phyloP scores from a whole-genome alignment of 2,888 invertebrate species.

The Steromphala cineraria region DNA sequence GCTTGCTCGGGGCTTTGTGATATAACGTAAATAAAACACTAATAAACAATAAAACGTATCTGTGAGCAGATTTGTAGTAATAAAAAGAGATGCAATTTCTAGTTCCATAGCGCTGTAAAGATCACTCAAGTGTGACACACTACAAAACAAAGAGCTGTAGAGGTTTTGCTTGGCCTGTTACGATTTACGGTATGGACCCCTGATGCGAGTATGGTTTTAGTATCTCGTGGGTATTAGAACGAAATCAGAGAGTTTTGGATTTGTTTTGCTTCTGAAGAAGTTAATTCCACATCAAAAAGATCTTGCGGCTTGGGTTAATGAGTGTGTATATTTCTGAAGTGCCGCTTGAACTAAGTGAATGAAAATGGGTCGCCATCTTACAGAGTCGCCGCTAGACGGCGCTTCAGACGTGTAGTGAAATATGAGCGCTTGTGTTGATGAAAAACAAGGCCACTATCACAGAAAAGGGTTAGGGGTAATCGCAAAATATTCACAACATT shows the following conservation, averaged over 20 bases:
- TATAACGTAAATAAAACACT: too few species aligned
- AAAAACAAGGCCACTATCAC: background rate
- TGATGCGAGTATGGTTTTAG: background rate
- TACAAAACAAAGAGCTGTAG: background rate
- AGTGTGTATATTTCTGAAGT: background rate
- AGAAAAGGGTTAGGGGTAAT: background rate
- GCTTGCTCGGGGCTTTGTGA: too few species aligned
- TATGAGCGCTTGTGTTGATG: too few species aligned
- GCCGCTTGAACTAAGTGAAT: background rate
- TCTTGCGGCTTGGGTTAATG: constrained; percentile 6
- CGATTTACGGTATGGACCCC: background rate
- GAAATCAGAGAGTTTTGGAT: constrained; percentile 8
- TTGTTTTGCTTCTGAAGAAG: background rate
- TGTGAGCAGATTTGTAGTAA: background rate
- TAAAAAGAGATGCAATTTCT: constrained; percentile 8
- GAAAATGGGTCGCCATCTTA: too few species aligned
- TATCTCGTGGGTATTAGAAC: background rate
- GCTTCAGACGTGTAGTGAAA: too few species aligned
- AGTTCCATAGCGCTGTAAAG: background rate
- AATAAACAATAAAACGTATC: background rate
- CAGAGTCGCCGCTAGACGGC: too few species aligned
- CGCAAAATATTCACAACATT: background rate
- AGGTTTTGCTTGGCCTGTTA: background rate
- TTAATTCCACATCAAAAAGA: background rate
- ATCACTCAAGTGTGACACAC: background rate